phyloP scores from a whole-genome alignment of 2,888 invertebrate species.

The Ophion costatus region DNA sequence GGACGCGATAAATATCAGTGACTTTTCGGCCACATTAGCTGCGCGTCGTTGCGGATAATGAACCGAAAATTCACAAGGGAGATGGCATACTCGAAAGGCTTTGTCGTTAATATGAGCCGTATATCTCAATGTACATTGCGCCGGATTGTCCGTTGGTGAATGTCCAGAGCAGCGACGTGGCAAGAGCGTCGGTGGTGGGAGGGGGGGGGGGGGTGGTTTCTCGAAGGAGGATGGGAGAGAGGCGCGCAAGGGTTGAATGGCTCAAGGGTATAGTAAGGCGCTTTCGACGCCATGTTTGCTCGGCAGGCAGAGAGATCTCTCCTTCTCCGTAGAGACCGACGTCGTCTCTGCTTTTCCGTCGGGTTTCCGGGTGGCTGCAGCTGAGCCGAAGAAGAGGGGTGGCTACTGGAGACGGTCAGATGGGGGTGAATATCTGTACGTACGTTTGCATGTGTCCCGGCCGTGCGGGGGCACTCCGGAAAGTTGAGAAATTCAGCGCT shows the following conservation, averaged over 20 bases:
- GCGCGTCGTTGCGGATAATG: slow-evolving; percentile 50
- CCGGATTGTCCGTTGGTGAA: slow-evolving; percentile 63
- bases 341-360: slow-evolving; percentile 68
- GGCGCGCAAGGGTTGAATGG: slow-evolving; percentile 75
- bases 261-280: slow-evolving; percentile 74
- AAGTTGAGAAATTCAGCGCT: slow-evolving; percentile 61
- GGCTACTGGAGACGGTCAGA: slow-evolving; percentile 63
- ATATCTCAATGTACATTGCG: slow-evolving; percentile 31
- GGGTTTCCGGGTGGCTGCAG: slow-evolving; percentile 74
- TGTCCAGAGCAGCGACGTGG: slow-evolving; percentile 36
- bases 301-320: slow-evolving; percentile 66
- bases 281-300: slow-evolving; percentile 78
- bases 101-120: slow-evolving; percentile 43
- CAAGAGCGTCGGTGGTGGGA: slow-evolving; percentile 38
- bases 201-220: neutral
- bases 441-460: slow-evolving; percentile 19
- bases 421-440: slow-evolving; percentile 18
- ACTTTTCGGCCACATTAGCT: slow-evolving; percentile 52
- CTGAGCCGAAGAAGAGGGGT: slow-evolving; percentile 69
- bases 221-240: slow-evolving; percentile 39
- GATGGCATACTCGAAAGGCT: slow-evolving; percentile 43
- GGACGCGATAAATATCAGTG: slow-evolving; percentile 14
- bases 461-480: slow-evolving; percentile 23
- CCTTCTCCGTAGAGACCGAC: slow-evolving; percentile 63
- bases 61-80: slow-evolving; percentile 53